Evolutionary conservation across 2,797 vertebrate species (phyloP).

Genomic region (Malurus leucopterus): DNA sequence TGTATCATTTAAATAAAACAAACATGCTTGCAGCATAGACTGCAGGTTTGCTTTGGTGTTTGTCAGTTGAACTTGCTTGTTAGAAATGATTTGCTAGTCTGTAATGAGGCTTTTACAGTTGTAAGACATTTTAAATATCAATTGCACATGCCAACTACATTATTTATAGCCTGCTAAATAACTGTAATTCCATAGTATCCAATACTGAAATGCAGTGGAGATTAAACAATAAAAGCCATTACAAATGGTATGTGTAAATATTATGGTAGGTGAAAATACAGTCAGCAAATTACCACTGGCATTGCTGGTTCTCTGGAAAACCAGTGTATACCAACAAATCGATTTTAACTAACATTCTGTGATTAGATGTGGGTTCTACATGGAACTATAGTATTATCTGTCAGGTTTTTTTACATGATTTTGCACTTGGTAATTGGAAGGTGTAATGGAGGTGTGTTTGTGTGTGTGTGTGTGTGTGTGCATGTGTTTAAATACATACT

Average conservation of each 20-base stretch:
- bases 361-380: slow-evolving; percentile 5
- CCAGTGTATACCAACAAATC: not conserved
- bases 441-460: not conserved
- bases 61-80: slow-evolving; percentile 62
- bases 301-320: slow-evolving; percentile 54
- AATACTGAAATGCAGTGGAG: slow-evolving; percentile 63
- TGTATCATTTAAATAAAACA: slow-evolving; percentile 31
- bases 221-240: slow-evolving; percentile 71
- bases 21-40: not conserved
- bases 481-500: not conserved
- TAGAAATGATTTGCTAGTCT: slow-evolving; percentile 67
- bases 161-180: slow-evolving; percentile 74
- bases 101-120: slow-evolving; percentile 67
- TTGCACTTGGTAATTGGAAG: not conserved
- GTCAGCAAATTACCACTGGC: slow-evolving; percentile 50
- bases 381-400: not conserved
- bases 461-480: not conserved
- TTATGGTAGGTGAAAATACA: slow-evolving; percentile 61
- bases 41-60: slow-evolving; percentile 55
- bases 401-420: not conserved
- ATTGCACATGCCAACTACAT: slow-evolving; percentile 62
- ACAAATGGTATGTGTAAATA: slow-evolving; percentile 66
- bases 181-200: slow-evolving; percentile 65
- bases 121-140: slow-evolving; percentile 70
- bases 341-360: not conserved